phyloP scores from a whole-genome alignment of 1,140 invertebrate species.

The Ceratoteleas bidentatus region DNA sequence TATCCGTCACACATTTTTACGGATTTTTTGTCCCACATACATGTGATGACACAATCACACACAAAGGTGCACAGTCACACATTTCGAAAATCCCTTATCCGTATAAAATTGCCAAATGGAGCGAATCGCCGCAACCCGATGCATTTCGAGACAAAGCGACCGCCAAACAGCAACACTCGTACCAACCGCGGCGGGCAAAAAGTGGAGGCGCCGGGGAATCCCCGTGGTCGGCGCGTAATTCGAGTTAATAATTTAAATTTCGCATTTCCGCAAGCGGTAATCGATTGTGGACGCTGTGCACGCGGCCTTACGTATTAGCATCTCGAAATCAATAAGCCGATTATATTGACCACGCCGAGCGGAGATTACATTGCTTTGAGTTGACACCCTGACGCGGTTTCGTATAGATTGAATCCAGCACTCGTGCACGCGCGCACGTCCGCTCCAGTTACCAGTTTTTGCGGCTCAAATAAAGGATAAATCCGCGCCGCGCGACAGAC shows the following conservation, averaged over 20 bases:
- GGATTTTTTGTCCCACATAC: too few relatives aligned
- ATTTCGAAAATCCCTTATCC: too few relatives aligned
- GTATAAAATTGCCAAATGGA: too few relatives aligned
- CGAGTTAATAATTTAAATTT: conserved; percentile 6
- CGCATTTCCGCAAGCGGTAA: conserved; percentile 15
- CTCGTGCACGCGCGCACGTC: neutral
- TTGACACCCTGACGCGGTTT: conserved; percentile 17
- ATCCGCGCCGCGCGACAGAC: neutral
- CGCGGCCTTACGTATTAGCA: conserved; percentile 57
- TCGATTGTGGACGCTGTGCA: conserved; percentile 43
- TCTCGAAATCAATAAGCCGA: conserved; percentile 77
- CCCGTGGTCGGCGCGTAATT: neutral
- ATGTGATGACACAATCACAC: too few relatives aligned
- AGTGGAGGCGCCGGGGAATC: too few relatives aligned
- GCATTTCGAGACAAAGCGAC: too few relatives aligned
- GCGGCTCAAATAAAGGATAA: neutral
- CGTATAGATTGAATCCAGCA: neutral
- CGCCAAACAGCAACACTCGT: too few relatives aligned
- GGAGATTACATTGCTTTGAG: conserved; percentile 76
- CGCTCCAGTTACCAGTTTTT: neutral
- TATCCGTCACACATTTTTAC: too few relatives aligned
- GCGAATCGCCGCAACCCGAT: too few relatives aligned
- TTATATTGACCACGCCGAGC: conserved; percentile 71
- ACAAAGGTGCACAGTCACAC: too few relatives aligned
- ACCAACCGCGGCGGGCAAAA: too few relatives aligned